Evolutionary conservation across 2,888 invertebrate species (phyloP).

Genomic region (Chrysopilus asiliformis): DNA sequence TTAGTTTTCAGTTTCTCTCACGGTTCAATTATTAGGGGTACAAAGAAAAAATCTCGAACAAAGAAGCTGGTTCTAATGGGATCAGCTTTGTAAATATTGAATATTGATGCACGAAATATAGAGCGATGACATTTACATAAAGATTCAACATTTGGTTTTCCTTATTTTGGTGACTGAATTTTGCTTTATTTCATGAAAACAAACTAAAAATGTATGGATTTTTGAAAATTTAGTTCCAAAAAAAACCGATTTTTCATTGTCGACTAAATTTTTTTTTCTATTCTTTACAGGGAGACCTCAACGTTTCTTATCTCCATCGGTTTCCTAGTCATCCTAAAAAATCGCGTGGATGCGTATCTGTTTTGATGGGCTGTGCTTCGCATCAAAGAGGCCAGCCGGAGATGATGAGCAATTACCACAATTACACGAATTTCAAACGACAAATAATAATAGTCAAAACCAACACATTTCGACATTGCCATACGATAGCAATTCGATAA

Average conservation of each 20-base stretch:
- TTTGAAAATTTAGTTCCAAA: conserved; percentile 1
- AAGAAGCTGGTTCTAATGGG: too few species aligned
- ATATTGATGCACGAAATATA: background rate
- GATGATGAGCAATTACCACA: conserved; percentile 47
- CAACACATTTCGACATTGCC: conserved; percentile 10
- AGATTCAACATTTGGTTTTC: background rate
- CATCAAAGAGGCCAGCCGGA: conserved; percentile 70
- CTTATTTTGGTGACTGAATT: background rate
- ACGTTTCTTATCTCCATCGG: conserved; percentile 22
- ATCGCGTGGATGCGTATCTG: conserved; percentile 82
- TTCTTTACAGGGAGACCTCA: conserved; percentile 24
- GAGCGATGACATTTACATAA: background rate
- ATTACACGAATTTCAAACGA: conserved; percentile 20
- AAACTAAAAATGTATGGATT: background rate
- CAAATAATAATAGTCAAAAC: conserved; percentile 17
- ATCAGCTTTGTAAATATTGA: too few species aligned
- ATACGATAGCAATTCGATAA: conserved; percentile 12
- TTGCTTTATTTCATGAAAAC: background rate
- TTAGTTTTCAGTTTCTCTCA: too few species aligned
- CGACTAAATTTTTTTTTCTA: conserved; percentile 6
- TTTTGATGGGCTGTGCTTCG: conserved; percentile 81
- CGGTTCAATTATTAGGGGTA: too few species aligned
- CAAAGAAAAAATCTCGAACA: too few species aligned
- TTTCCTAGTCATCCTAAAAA: conserved; percentile 28
- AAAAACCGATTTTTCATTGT: background rate